These are phyloP conservation scores for Protobothrops flavoviridis DNA, from an alignment of 2,113 vertebrate genomes.

Conservation along the genomic window DNA sequence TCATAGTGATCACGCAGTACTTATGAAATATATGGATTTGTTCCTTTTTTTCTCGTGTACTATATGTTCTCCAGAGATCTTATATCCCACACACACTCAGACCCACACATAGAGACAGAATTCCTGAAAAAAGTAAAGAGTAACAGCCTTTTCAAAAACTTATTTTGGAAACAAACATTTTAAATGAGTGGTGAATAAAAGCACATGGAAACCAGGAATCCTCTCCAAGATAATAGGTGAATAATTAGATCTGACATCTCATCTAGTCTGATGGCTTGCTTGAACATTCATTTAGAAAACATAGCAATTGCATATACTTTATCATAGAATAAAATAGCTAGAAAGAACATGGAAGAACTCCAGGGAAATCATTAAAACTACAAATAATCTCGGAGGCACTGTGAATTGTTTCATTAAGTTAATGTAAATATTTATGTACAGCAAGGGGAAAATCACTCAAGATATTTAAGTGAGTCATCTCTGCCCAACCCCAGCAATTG, in stretches of 20 bases:
- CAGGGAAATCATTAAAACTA: neutral
- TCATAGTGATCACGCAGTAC: neutral
- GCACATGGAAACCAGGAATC: neutral
- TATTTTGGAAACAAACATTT: constrained; percentile 33
- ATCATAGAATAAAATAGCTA: neutral
- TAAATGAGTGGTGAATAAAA: constrained; percentile 8
- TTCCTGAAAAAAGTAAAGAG: constrained; percentile 30
- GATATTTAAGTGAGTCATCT: neutral
- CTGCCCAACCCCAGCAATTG: neutral
- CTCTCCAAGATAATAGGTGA: constrained; percentile 16
- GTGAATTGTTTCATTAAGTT: neutral
- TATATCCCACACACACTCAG: neutral
- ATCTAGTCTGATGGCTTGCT: neutral
- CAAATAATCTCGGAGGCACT: neutral
- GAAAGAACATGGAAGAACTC: neutral
- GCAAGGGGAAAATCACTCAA: neutral
- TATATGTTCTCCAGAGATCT: neutral
- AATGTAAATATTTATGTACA: neutral
- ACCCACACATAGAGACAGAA: neutral
- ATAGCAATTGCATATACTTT: neutral
- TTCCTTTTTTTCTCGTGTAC: neutral
- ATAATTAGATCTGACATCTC: neutral
- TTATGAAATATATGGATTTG: constrained; percentile 35
- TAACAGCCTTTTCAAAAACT: constrained; percentile 42
- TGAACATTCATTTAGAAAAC: constrained; percentile 20